Evolutionary conservation across 2,113 vertebrate genomes (phyloP), one percentile per base, ranked within the genome.

Genomic region (Casuarius casuarius): DNA sequence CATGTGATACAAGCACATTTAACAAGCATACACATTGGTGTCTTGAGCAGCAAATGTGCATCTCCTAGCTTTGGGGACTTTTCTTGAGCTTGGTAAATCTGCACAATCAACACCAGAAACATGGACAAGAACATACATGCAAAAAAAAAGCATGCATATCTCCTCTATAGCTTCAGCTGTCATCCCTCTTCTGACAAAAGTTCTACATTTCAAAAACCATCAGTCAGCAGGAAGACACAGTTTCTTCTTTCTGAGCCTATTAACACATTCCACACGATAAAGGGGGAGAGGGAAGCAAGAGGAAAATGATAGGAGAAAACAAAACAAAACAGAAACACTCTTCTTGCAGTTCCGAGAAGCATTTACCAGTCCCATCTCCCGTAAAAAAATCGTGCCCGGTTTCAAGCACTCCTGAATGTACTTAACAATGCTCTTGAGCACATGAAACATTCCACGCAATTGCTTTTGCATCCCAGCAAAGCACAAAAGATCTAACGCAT

Each of bases 191-290:
- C 63, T 79, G 25, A 65, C 35, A 76, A 92, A 95, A 94, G 72
- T 95, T 93, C 35, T 78, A 67, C 19, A 68, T 96, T 96, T 85
- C 90, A 92, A 87, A 95, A 95, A 33, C n/a, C 46, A 76, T 73
- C 73, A 46, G 7, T 46, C 78, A 71, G n/a, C 31, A 65, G 82
- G 49, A 62, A 38, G 73, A 72, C 22, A 83, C 14, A 84, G 18
- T 79, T 85, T 72, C 61, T 54, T 42, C 59, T 79, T 89, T 94
- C 78, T 85, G 54, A 94, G 51, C 26, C 35, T 83, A 82, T 79
- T 87, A 92, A 75, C 63, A 67, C 2, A 2, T 72, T 87, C 75
- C 83, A 33, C n/a, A 79, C 49, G 75, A 51, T n/a, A 73, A n/a
- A 52, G 12, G 6, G 14, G 35, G 46, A 46, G 51, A 95, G 26